Base-by-base conservation (phyloP, 2,888 invertebrate species). In the Troides aeacus region DNA sequence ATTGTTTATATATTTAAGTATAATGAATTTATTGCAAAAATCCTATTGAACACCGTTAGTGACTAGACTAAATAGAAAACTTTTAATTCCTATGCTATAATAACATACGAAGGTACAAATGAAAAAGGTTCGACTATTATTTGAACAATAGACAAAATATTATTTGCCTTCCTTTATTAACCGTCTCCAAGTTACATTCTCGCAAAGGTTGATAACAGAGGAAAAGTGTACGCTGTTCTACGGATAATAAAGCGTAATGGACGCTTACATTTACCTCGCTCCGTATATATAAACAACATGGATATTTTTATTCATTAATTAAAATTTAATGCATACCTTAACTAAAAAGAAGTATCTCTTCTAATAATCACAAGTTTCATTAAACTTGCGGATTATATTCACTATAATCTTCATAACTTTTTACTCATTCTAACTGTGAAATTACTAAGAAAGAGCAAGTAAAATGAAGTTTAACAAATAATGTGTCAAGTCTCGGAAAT, bases 171-270 rank as follows among this genome's bases (percentile, higher is more conserved):
- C 15, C 46, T 46, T 46, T 18, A 23, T 58, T 58, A 24, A 24
- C 58, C 7, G 15, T 24, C 15, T 58, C 15, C 0, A 58, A 58
- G 23, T 58, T 24, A 58, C 58, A 58, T 58, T 58, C 24, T 10
- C 58, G 24, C 24, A 57, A 23, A 59, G 42, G n/a, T 59, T 12
- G 24, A 23, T 23, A 64, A 65, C 4, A 46, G 5, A 36, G 46
- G 39, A 61, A 66, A 61, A 39, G 21, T 53, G 23, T n/a, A 60
- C 36, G 6, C n/a, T n/a, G 30, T 58, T 58, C 1, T 42, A 10
- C 8, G 23, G 24, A 58, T 58, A 58, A 58, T 58, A 58, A 58
- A 58, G 10, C 58, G 58, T 8, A 58, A 58, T 58, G 21, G 24
- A 15, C 24, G 58, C 17, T 12, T 58, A n/a, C n/a, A n/a, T 53